Conservation (phyloP, 2,113 vertebrate species). For the Morone saxatilis region DNA sequence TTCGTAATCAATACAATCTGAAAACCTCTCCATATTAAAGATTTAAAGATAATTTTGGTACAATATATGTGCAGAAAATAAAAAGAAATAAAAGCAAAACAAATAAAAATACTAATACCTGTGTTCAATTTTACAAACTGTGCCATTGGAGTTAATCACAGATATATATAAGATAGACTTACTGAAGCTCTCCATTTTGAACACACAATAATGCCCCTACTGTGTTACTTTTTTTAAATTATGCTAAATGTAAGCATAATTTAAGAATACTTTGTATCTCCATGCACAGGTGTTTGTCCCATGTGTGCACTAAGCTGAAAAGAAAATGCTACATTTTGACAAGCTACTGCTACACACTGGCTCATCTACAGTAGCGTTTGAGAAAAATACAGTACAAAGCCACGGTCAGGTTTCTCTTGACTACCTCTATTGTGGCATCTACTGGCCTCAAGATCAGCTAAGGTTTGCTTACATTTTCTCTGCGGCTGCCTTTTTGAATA, state of each 20-base stretch:
- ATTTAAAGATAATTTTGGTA: neutral
- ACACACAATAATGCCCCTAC: neutral
- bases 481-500: neutral
- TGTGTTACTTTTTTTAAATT: neutral
- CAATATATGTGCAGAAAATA: neutral
- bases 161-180: neutral
- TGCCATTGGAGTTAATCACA: neutral
- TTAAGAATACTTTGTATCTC: neutral
- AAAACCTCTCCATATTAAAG: neutral
- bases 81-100: neutral
- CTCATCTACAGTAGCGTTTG: neutral
- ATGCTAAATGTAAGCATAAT: neutral
- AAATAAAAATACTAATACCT: neutral
- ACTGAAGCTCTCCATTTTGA: neutral
- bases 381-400: constrained; percentile 8
- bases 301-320: neutral
- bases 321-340: constrained; percentile 3
- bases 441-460: neutral
- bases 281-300: neutral
- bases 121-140: neutral
- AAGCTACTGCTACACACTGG: neutral
- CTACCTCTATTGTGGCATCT: neutral
- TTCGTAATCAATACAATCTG: neutral
- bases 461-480: neutral
- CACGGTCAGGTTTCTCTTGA: constrained; percentile 3